phyloP scores from a whole-genome alignment of 2,888 invertebrate species.

The Capitulum mitella region DNA sequence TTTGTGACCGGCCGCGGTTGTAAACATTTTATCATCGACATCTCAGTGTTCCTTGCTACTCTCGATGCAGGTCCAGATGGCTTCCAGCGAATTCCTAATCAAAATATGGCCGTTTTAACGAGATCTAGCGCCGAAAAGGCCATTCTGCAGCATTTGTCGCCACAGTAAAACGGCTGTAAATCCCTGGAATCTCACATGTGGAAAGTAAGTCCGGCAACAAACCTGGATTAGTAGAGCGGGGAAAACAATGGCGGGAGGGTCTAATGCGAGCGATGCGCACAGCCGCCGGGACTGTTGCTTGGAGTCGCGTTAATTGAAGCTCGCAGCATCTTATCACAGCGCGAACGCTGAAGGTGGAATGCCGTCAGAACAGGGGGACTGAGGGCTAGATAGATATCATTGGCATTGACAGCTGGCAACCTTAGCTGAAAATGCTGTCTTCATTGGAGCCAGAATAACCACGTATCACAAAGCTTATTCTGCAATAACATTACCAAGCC shows the following conservation, averaged over 20 bases:
- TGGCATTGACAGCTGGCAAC: no score
- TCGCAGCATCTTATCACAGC: no score
- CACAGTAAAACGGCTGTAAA: not conserved
- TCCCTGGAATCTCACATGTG: not conserved
- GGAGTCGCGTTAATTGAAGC: no score
- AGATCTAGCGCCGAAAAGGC: not conserved
- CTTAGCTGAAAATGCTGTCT: no score
- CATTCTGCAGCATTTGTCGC: not conserved
- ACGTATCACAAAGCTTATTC: no score
- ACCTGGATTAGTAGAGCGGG: not conserved
- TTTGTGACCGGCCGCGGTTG: not conserved
- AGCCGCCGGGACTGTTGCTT: no score
- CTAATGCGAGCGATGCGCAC: no score
- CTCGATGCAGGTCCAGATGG: not conserved
- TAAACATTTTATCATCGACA: conserved; percentile 13
- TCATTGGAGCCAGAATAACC: no score
- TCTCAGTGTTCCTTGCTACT: not conserved
- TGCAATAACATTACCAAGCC: no score
- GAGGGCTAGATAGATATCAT: no score
- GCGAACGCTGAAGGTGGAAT: no score
- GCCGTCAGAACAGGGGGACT: no score
- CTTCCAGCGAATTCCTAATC: not conserved
- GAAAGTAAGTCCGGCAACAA: not conserved
- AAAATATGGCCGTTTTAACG: not conserved
- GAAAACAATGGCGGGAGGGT: not conserved